phyloP scores from a whole-genome alignment of 2,888 invertebrate genomes.

The Lycaena phlaeas region DNA sequence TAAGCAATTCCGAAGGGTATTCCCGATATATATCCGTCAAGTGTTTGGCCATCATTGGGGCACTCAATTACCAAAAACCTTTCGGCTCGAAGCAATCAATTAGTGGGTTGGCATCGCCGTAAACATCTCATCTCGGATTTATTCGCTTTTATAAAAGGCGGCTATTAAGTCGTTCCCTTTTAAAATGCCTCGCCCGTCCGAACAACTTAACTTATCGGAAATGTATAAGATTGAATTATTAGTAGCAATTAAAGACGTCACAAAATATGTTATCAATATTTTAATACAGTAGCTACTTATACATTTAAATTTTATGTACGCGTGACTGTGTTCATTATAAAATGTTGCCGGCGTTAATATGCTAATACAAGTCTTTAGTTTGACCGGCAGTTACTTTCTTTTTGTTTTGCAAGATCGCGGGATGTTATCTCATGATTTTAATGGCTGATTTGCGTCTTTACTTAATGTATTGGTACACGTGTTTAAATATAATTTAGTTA shows the following conservation, averaged over 20 bases:
- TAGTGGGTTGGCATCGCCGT: conserved; percentile 32
- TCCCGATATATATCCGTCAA: no score
- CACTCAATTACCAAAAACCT: conserved; percentile 29
- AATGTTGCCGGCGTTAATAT: conserved; percentile 38
- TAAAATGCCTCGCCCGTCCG: conserved; percentile 37
- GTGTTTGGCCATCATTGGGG: conserved; percentile 6
- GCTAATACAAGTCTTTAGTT: conserved; percentile 31
- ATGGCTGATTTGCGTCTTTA: neutral
- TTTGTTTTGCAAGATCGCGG: conserved; percentile 3
- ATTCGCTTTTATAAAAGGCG: conserved; percentile 37
- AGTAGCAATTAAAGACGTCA: conserved; percentile 58
- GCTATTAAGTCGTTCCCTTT: conserved; percentile 55
- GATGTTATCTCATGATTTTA: conserved; percentile 5
- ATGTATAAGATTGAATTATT: conserved; percentile 62
- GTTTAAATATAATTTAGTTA: neutral
- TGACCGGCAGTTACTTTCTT: conserved; percentile 17
- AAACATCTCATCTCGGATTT: conserved; percentile 40
- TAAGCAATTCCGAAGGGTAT: neutral
- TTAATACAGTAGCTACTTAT: conserved; percentile 67
- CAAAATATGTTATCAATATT: conserved; percentile 67
- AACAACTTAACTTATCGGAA: conserved; percentile 46
- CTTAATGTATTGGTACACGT: neutral
- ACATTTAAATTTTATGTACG: conserved; percentile 63
- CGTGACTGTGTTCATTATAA: conserved; percentile 62
- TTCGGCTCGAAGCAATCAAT: conserved; percentile 24